Base-by-base conservation (phyloP, 1,140 invertebrate species). In the Drosophila oshimai region DNA sequence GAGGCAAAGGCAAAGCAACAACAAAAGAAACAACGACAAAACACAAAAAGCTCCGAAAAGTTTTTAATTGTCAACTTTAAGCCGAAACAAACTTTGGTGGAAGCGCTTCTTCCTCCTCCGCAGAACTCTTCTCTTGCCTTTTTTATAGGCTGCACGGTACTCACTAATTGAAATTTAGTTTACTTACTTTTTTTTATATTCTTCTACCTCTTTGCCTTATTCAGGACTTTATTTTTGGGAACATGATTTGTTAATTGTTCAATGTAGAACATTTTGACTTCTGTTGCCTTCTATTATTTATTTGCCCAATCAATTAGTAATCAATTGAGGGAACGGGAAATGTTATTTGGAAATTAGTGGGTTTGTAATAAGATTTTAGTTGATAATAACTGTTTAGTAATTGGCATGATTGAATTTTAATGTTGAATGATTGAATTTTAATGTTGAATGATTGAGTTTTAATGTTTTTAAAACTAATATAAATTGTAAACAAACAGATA, bases 61-160 rank as follows among this genome's bases (percentile, higher is more conserved):
- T 84, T 84, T 83, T 84, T 84, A 84, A 84, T 84, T 84, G 79
- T 84, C 79, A 84, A 84, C 79, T 84, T 84, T 84, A 71, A 84
- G 71, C 75, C 60, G 71, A 84, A 31, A 33, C 26, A 33, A 62
- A 62, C 51, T 58, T 62, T 28, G 42, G 1, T 17, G 33, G 20
- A 64, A 42, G 22, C 15, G 34, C 17, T 55, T 53, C 24, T 20
- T 37, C 24, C 37, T 15, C n/a, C 24, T 15, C 37, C 9, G 2
- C 26, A 20, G 24, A 17, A 17, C 34, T 54, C 18, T 41, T 55
- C 24, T 41, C 44, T 33, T 6, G 22, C 24, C 31, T 13, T 61
- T 37, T 47, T 47, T 49, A 67, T 53, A 31, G 53, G 6, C 6
- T 36, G 36, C 31, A 73, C 6, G 41, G 36, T 33, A 73, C 41